These are phyloP conservation scores for Apodemia mormo DNA, from an alignment of 2,888 invertebrate genomes.

Conservation along the genomic window DNA sequence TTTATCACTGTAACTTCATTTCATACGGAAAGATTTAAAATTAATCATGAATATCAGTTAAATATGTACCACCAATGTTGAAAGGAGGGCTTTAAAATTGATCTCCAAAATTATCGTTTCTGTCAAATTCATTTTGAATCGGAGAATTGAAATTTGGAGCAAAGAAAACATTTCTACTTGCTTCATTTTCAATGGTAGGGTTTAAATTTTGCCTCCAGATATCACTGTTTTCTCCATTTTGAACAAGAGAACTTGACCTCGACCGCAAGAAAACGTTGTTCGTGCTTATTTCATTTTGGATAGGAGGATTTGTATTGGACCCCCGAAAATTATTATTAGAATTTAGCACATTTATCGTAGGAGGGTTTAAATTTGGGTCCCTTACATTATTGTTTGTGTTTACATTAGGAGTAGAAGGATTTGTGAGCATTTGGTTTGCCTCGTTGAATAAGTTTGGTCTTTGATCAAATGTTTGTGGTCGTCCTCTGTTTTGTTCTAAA, in stretches of 20 bases:
- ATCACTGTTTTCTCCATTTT: no score
- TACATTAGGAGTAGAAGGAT: not conserved
- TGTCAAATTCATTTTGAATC: no score
- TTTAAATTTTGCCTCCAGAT: not conserved
- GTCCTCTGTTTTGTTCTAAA: conserved; percentile 78
- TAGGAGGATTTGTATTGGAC: not conserved
- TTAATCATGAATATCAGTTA: no score
- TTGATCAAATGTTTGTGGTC: conserved; percentile 50
- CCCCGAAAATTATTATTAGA: not conserved
- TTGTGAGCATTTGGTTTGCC: not conserved
- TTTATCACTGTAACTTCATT: no score
- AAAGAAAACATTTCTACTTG: no score
- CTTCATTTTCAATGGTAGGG: not conserved
- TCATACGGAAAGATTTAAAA: no score
- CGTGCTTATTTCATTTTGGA: not conserved
- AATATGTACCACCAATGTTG: no score
- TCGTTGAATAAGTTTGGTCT: conserved; percentile 50
- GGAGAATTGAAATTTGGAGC: no score
- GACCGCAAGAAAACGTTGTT: not conserved
- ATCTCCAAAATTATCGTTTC: no score
- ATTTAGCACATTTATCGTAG: not conserved
- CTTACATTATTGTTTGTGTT: not conserved
- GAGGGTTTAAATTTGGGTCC: not conserved
- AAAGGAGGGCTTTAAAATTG: no score
- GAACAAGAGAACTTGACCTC: not conserved